phyloP scores from a whole-genome alignment of 2,113 vertebrate species.

The Paracyprichromis sp. region DNA sequence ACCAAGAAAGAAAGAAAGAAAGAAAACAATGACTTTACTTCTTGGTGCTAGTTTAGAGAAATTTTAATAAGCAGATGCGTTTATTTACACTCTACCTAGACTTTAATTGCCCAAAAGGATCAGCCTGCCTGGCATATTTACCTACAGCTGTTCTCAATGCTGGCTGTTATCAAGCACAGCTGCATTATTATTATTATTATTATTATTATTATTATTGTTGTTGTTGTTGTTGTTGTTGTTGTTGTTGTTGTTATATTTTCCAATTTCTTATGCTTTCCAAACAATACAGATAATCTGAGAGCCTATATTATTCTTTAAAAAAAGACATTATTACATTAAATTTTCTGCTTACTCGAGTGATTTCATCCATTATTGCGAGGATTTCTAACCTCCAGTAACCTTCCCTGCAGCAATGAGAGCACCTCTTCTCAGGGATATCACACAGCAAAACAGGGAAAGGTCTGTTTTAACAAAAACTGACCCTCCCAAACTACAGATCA shows the following conservation, averaged over 20 bases:
- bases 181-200: background rate
- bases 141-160: background rate
- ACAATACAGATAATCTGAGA: background rate
- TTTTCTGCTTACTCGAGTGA: background rate
- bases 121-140: background rate
- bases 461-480: slow-evolving; percentile 62
- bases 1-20: background rate
- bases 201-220: too few relatives aligned
- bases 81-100: background rate
- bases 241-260: background rate
- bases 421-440: slow-evolving; percentile 76
- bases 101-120: background rate
- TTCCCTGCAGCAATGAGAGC: slow-evolving; percentile 7
- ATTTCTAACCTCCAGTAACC: slow-evolving; percentile 30
- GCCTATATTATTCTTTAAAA: background rate
- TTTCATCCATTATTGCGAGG: background rate
- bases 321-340: background rate
- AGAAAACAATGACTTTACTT: background rate
- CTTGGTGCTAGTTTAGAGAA: background rate
- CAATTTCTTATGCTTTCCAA: background rate
- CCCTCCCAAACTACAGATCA: slow-evolving; percentile 56
- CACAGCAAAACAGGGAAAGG: slow-evolving; percentile 54
- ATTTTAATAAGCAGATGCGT: background rate
- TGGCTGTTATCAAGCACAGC: background rate
- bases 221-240: rapidly evolving